Percentiles rank a stretch among this genome's conserved stretches.
These are phyloP conservation scores for Leptopterna dolabrata DNA, from an alignment of 2,888 invertebrate genomes.

Conservation along the genomic window DNA sequence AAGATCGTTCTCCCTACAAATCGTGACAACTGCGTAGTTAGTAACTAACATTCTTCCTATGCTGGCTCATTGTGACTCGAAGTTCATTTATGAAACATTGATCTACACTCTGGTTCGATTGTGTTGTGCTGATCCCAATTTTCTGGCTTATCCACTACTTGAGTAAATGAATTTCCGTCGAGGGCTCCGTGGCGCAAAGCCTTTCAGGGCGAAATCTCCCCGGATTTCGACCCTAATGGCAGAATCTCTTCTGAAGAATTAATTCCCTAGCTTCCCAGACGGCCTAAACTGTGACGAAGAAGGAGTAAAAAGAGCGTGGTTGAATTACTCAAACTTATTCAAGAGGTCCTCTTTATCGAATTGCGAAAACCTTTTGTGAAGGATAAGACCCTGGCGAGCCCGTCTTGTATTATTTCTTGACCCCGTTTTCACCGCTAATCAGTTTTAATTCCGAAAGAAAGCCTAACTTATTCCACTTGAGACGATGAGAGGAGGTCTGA, in stretches of 20 bases:
- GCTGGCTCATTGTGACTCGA: no score
- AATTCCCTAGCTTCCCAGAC: slow-evolving; percentile 1
- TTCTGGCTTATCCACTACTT: background rate
- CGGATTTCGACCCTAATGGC: slow-evolving; percentile 2
- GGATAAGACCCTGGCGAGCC: background rate
- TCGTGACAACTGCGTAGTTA: no score
- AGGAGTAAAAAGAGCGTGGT: slow-evolving; percentile 4
- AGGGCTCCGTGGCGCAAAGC: background rate
- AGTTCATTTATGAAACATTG: no score
- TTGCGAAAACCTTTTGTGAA: slow-evolving; percentile 14
- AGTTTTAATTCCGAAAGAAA: slow-evolving; percentile 13
- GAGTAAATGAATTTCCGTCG: background rate
- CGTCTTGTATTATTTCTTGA: slow-evolving; percentile 40
- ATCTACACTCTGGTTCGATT: no score
- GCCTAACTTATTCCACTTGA: slow-evolving; percentile 25
- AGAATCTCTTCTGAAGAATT: slow-evolving; percentile 1
- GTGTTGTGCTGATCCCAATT: background rate
- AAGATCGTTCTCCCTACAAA: no score
- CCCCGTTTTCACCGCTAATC: slow-evolving; percentile 24
- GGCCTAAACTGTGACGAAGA: background rate
- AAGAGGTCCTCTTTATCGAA: background rate
- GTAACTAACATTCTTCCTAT: no score
- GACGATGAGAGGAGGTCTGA: background rate
- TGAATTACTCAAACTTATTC: slow-evolving; percentile 41
- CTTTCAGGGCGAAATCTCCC: background rate